phyloP scores from a whole-genome alignment of 2,888 invertebrate species.

The Malthinus flaveolus region DNA sequence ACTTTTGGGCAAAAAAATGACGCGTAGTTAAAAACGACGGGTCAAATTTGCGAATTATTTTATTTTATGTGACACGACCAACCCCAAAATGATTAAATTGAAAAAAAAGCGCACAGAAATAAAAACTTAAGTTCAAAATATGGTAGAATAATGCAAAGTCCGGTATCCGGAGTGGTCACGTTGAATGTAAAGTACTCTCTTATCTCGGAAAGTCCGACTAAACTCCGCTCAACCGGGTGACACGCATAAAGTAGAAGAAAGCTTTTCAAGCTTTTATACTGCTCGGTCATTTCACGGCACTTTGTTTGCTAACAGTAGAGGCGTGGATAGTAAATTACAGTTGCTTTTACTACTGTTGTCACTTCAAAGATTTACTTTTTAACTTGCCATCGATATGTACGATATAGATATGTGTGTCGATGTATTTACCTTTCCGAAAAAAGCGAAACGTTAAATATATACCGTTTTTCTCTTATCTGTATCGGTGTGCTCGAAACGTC shows the following conservation, averaged over 20 bases:
- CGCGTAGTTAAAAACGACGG: no score
- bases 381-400: slow-evolving; percentile 7
- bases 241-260: slow-evolving; percentile 32
- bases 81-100: no score
- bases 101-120: slow-evolving; percentile 1
- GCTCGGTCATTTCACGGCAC: slow-evolving; percentile 30
- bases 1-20: no score
- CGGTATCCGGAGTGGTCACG: slow-evolving; percentile 29
- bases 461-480: no score
- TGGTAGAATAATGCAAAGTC: slow-evolving; percentile 17
- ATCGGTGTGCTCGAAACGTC: no score
- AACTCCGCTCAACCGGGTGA: slow-evolving; percentile 31
- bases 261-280: slow-evolving; percentile 33
- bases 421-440: not conserved
- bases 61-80: no score
- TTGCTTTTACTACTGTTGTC: slow-evolving; percentile 27
- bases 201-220: slow-evolving; percentile 32
- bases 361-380: slow-evolving; percentile 24
- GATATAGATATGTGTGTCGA: not conserved
- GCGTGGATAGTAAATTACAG: slow-evolving; percentile 31
- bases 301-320: slow-evolving; percentile 31
- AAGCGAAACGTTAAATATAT: no score
- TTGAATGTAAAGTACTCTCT: slow-evolving; percentile 36
- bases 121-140: slow-evolving; percentile 10
- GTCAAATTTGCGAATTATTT: no score